These are phyloP conservation scores for Eupithecia vulgata DNA, from an alignment of 2,888 invertebrate species.

Conservation along the genomic window DNA sequence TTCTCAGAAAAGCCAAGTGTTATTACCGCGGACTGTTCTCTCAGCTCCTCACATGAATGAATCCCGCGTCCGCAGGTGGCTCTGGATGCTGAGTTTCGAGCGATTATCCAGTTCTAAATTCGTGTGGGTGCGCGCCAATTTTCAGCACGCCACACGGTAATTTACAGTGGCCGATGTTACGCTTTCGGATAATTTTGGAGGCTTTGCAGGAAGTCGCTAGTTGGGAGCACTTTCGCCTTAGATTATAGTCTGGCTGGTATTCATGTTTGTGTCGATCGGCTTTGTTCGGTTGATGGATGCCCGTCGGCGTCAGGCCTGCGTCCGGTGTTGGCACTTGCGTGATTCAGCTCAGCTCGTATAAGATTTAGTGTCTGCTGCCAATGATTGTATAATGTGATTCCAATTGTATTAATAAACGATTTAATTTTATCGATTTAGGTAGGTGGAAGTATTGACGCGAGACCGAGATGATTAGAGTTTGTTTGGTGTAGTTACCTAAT, in stretches of 20 bases:
- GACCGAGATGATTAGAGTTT: not conserved
- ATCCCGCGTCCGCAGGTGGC: conserved; percentile 70
- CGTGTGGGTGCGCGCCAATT: conserved; percentile 70
- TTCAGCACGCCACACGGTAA: conserved; percentile 76
- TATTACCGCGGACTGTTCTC: conserved; percentile 81
- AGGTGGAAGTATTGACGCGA: conserved; percentile 13
- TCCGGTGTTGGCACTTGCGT: conserved; percentile 72
- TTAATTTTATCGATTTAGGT: conserved; percentile 38
- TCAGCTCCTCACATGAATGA: conserved; percentile 77
- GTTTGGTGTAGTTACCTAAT: not conserved
- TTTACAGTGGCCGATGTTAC: conserved; percentile 73
- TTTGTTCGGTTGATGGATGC: conserved; percentile 54
- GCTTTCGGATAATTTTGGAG: conserved; percentile 65
- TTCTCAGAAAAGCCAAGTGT: conserved; percentile 81
- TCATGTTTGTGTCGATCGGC: conserved; percentile 59
- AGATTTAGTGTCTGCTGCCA: conserved; percentile 71
- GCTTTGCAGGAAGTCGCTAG: conserved; percentile 74
- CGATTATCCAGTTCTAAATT: conserved; percentile 74
- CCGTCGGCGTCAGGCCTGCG: conserved; percentile 57
- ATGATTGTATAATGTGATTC: conserved; percentile 73
- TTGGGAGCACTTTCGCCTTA: conserved; percentile 65
- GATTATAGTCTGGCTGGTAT: conserved; percentile 56
- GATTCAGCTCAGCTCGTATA: conserved; percentile 72
- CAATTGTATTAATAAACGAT: conserved; percentile 53
- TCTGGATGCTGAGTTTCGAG: conserved; percentile 68